Evolutionary conservation across 2,113 vertebrate species (phyloP).

Genomic region (Danionella cerebrum): DNA sequence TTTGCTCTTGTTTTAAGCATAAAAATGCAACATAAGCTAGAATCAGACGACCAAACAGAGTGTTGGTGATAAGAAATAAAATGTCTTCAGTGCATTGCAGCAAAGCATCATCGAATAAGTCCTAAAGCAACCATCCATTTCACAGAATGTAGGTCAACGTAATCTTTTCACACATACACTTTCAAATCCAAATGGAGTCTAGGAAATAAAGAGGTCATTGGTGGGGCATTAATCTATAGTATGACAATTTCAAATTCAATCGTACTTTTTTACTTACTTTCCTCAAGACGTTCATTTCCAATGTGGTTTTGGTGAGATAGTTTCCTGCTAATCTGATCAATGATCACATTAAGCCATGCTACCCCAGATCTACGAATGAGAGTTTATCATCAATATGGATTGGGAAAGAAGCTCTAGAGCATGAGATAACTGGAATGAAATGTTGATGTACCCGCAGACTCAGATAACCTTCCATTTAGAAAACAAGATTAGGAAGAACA

Average conservation of each 20-base stretch:
- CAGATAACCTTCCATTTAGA: not conserved
- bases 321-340: constrained; percentile 58
- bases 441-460: not conserved
- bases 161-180: constrained; percentile 19
- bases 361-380: constrained; percentile 46
- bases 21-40: no score
- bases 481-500: constrained; percentile 8
- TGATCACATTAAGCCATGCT: constrained; percentile 43
- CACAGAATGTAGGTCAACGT: constrained; percentile 61
- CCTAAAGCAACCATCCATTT: constrained; percentile 46
- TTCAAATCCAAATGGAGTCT: constrained; percentile 56
- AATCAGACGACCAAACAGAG: no score
- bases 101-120: constrained; percentile 24
- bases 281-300: constrained; percentile 58
- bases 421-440: constrained; percentile 1
- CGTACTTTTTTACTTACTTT: constrained; percentile 62
- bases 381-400: constrained; percentile 47
- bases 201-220: constrained; percentile 53
- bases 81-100: not conserved
- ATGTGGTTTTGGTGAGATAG: constrained; percentile 62
- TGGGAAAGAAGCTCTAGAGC: constrained; percentile 8
- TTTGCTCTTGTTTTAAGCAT: no score
- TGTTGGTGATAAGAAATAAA: no score
- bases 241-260: constrained; percentile 68
- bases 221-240: constrained; percentile 59